phyloP scores from a whole-genome alignment of 2,113 vertebrate genomes.

The Leptodactylus fuscus region DNA sequence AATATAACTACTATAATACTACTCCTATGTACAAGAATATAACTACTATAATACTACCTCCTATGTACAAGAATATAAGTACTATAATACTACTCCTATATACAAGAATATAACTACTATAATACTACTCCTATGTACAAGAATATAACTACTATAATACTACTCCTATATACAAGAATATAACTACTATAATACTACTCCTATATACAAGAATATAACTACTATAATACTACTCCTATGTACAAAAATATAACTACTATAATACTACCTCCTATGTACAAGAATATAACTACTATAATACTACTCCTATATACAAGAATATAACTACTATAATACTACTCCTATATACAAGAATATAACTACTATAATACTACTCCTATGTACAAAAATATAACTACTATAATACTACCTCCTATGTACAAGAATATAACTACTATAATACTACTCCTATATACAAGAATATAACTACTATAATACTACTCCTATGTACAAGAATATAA shows the following conservation, averaged over 20 bases:
- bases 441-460: background rate
- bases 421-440: background rate
- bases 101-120: background rate
- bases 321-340: too few species aligned
- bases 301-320: too few species aligned
- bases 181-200: too few species aligned
- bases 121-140: background rate
- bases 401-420: too few species aligned
- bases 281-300: too few species aligned
- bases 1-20: slow-evolving; percentile 22
- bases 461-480: background rate
- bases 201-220: too few species aligned
- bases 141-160: slow-evolving; percentile 1
- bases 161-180: background rate
- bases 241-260: too few species aligned
- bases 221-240: too few species aligned
- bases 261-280: too few species aligned
- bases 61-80: background rate
- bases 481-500: background rate
- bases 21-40: background rate
- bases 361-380: background rate
- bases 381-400: background rate
- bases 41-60: background rate
- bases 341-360: too few species aligned
- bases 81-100: background rate